A percentile compares a stretch with the other conserved stretches of the same genome.
These are phyloP conservation scores for Peromyscus melanophrys DNA, from an alignment of 2,797 vertebrate species.

Conservation along the genomic window DNA sequence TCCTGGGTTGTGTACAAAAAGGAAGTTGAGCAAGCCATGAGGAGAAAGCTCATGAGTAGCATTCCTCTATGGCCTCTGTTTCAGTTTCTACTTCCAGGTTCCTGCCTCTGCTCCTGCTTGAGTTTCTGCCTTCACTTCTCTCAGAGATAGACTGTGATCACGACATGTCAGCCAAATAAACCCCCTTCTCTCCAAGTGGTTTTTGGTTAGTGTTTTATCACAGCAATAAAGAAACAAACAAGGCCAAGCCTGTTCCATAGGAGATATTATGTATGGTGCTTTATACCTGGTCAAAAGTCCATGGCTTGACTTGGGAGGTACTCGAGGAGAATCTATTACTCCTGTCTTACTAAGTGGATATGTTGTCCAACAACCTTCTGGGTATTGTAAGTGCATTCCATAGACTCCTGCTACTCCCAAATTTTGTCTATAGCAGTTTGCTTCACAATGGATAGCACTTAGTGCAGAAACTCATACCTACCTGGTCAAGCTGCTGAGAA, in stretches of 20 bases:
- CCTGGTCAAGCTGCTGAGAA: neutral
- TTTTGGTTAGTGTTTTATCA: neutral
- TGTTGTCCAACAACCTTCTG: neutral
- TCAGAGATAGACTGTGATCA: neutral
- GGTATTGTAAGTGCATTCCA: neutral
- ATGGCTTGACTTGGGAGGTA: neutral
- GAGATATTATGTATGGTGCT: neutral
- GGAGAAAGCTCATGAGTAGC: no score
- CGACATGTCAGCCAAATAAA: neutral
- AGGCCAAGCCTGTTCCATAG: neutral
- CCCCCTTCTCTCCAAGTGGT: neutral
- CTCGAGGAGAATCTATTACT: neutral
- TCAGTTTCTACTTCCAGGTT: neutral
- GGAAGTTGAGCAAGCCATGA: neutral
- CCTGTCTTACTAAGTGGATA: neutral
- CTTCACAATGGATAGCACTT: neutral
- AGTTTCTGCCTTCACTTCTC: no score
- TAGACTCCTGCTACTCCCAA: no score
- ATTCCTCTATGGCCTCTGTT: neutral
- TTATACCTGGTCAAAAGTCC: neutral
- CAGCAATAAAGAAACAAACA: neutral
- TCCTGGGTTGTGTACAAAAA: neutral
- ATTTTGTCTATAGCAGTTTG: neutral
- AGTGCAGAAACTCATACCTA: neutral
- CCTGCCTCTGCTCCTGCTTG: neutral